Conservation (phyloP, 2,888 invertebrate species). For the Cryptocheilus praepositus region DNA sequence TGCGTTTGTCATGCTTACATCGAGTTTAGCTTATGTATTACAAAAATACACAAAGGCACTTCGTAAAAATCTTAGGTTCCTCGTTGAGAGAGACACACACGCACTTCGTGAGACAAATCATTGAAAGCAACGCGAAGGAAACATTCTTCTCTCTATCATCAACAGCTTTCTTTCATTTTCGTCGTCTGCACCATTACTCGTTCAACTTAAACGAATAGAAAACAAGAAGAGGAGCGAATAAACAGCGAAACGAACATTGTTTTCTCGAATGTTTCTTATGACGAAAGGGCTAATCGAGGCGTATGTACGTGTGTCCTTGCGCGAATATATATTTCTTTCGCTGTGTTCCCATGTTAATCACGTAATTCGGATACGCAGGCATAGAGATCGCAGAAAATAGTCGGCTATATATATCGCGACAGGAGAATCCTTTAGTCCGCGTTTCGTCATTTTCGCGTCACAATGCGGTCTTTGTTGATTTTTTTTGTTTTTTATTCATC, state of each 20-base stretch:
- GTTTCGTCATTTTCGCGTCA: neutral
- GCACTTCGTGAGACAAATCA: no score
- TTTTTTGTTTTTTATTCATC: conserved; percentile 6
- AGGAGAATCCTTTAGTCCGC: neutral
- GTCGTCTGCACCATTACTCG: no score
- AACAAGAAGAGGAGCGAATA: no score
- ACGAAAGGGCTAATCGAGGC: neutral
- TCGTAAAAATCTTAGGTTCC: conserved; percentile 56
- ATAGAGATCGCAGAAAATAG: conserved; percentile 54
- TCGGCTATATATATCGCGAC: conserved; percentile 14
- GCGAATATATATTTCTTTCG: conserved; percentile 9
- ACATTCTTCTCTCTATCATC: no score
- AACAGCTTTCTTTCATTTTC: no score
- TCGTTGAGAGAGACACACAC: conserved; percentile 15
- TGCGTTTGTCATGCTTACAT: conserved; percentile 49
- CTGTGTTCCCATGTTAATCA: conserved; percentile 6
- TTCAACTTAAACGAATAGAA: no score
- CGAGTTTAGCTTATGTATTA: conserved; percentile 60
- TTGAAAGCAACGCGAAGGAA: no score
- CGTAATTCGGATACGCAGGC: conserved; percentile 47
- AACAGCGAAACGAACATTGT: no score
- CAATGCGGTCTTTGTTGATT: no score
- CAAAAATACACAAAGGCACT: conserved; percentile 68
- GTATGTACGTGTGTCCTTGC: neutral
- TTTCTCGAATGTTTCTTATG: no score